Base-by-base conservation (phyloP, 2,113 vertebrate species). In the Charina bottae region DNA sequence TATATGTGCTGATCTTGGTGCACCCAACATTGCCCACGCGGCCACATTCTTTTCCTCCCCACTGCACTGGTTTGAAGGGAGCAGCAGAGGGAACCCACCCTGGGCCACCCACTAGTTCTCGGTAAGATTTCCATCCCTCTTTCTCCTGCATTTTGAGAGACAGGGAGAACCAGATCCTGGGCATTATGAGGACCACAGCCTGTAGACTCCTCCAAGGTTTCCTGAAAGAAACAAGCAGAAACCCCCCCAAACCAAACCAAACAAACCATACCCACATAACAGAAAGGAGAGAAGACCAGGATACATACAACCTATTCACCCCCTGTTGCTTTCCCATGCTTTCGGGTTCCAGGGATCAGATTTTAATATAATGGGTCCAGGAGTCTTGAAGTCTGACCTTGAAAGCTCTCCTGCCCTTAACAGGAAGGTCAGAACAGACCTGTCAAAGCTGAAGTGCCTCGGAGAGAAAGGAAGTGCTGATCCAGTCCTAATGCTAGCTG, bases 381-480 rank as follows among this genome's bases (percentile, higher is more conserved):
- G 53, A 56, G 94, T 93, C 94, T 95, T 96, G 94, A 93, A 49
- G 85, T 46, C 85, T 91, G 86, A 60, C 7, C 24, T 58, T 55
- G 3, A 55, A 64, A 85, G 24, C 46, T 84, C n/a, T 37, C n/a
- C 13, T 64, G 49, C 9, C 46, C 12, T 4, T 64, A 9, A 17
- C 21, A 33, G 55, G 53, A 83, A 54, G n/a, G 56, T 28, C 23
- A 23, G 28, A 85, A 62, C 72, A 21, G 23, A 15, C 78, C 12
- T 89, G 58, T 68, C 58, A 84, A 55, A 46, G 19, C 54, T 42
- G 72, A 37, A 62, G 78, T 17, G 26, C 60, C 21, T 53, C 8
- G 3, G 55, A 15, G 83, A 28, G 54, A 84, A 78, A 95, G 94
- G 95, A 97, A 97, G 95, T 94, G 95, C 94, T 96, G 95, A 96